Conservation (phyloP, 2,113 vertebrate species). For the Synchiropus splendidus region DNA sequence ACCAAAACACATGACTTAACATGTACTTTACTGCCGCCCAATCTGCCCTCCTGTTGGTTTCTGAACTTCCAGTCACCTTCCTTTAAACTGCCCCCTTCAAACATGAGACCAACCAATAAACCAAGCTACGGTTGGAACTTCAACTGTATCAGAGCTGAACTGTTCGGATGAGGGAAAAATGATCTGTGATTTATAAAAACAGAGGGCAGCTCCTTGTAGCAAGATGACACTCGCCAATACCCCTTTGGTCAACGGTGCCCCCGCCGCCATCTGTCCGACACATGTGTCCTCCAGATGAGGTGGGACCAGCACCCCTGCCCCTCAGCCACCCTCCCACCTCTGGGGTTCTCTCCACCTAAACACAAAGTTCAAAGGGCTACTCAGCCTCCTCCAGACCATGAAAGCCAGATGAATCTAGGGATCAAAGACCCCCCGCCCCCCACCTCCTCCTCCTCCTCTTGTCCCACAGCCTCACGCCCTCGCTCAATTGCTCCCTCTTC, state of each 20-base stretch:
- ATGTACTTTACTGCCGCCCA: no score
- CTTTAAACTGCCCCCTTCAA: no score
- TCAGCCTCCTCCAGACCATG: conserved; percentile 71
- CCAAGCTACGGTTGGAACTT: no score
- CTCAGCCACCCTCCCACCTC: conserved; percentile 51
- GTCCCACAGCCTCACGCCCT: conserved; percentile 53
- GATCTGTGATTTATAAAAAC: no score
- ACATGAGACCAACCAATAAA: no score
- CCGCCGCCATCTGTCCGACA: conserved; percentile 40
- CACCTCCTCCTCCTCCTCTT: conserved; percentile 7
- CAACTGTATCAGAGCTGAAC: no score
- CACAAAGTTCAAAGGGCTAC: conserved; percentile 69
- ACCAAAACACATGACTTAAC: no score
- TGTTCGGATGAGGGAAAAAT: no score
- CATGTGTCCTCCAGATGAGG: conserved; percentile 67
- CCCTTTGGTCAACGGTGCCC: conserved; percentile 1
- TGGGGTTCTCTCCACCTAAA: conserved; percentile 69
- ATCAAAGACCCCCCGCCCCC: conserved; percentile 63
- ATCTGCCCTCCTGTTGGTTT: no score
- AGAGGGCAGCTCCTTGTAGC: conserved; percentile 2
- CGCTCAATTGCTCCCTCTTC: conserved; percentile 49
- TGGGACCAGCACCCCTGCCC: conserved; percentile 49
- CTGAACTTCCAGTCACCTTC: no score
- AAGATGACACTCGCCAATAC: conserved; percentile 31
- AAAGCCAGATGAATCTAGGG: conserved; percentile 72